Evolutionary conservation across 1,140 invertebrate genomes (phyloP).

Genomic region (Temnothorax longispinosus): DNA sequence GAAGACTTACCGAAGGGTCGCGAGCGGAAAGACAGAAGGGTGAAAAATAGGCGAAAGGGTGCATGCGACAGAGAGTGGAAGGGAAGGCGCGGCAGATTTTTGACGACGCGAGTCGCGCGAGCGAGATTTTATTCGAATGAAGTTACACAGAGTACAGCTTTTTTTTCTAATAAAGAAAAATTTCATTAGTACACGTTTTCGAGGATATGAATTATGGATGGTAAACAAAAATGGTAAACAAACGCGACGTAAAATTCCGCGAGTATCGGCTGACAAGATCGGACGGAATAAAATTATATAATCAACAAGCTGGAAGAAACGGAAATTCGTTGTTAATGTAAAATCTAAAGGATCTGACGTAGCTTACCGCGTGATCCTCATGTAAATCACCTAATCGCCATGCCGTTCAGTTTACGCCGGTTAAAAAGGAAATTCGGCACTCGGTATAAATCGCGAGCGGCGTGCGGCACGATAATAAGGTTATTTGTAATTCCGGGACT

Average conservation of each 20-base stretch:
- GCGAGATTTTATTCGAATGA: background rate
- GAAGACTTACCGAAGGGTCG: constrained; percentile 73
- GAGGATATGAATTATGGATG: background rate
- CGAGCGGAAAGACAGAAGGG: background rate
- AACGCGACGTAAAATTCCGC: background rate
- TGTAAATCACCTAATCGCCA: constrained; percentile 65
- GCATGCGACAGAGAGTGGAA: background rate
- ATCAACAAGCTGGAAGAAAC: background rate
- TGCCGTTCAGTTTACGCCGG: constrained; percentile 5
- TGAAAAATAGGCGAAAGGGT: constrained; percentile 30
- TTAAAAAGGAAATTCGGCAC: constrained; percentile 69
- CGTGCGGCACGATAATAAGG: constrained; percentile 73
- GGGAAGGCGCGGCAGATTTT: constrained; percentile 13
- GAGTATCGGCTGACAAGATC: background rate
- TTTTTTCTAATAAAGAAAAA: background rate
- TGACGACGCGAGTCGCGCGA: background rate
- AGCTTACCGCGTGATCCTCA: background rate
- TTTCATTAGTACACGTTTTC: background rate
- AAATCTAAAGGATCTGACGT: background rate
- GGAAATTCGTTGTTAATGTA: background rate
- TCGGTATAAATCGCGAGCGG: constrained; percentile 68
- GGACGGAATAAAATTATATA: background rate
- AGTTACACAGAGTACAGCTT: background rate
- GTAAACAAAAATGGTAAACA: background rate
- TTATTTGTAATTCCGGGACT: constrained; percentile 78